A percentile compares a stretch with the other conserved stretches of the same genome.
phyloP scores from a whole-genome alignment of 2,797 vertebrate species.

The Sebastes cheni region DNA sequence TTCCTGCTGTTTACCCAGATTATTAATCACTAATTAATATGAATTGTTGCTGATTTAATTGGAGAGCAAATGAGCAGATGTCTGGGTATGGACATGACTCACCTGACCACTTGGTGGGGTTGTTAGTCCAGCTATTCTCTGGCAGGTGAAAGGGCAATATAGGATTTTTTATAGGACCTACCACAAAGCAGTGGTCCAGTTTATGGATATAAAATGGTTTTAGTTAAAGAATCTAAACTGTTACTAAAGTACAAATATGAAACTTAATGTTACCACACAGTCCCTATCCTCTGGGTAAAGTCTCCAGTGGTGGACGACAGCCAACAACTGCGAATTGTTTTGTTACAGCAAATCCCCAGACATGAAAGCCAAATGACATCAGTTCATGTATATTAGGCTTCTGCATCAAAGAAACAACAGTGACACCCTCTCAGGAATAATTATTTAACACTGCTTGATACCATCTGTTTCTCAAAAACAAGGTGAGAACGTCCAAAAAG shows the following conservation, averaged over 20 bases:
- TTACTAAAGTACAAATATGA: background rate
- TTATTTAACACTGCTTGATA: slow-evolving; percentile 55
- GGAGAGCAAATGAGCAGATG: slow-evolving; percentile 16
- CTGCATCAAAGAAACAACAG: slow-evolving; percentile 45
- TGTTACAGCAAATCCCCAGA: slow-evolving; percentile 36
- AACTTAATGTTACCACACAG: background rate
- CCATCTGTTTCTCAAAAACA: slow-evolving; percentile 70
- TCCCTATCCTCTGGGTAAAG: background rate
- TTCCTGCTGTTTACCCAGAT: slow-evolving; percentile 2
- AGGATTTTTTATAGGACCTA: background rate
- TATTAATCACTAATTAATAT: slow-evolving; percentile 14
- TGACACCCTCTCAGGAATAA: slow-evolving; percentile 50
- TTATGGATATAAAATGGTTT: background rate
- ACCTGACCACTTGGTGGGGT: slow-evolving; percentile 80
- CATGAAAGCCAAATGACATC: slow-evolving; percentile 34
- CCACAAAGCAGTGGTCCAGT: background rate
- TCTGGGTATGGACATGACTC: slow-evolving; percentile 47
- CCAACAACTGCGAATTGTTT: slow-evolving; percentile 18
- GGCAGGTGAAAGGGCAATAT: slow-evolving; percentile 72
- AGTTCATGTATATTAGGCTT: slow-evolving; percentile 56
- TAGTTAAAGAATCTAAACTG: slow-evolving; percentile 1
- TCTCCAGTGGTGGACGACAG: background rate
- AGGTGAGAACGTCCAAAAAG: slow-evolving; percentile 68
- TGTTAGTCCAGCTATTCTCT: slow-evolving; percentile 74
- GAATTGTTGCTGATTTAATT: slow-evolving; percentile 27